These are phyloP conservation scores for Hippocampus barbouri DNA, from an alignment of 2,113 vertebrate species.

Conservation along the genomic window DNA sequence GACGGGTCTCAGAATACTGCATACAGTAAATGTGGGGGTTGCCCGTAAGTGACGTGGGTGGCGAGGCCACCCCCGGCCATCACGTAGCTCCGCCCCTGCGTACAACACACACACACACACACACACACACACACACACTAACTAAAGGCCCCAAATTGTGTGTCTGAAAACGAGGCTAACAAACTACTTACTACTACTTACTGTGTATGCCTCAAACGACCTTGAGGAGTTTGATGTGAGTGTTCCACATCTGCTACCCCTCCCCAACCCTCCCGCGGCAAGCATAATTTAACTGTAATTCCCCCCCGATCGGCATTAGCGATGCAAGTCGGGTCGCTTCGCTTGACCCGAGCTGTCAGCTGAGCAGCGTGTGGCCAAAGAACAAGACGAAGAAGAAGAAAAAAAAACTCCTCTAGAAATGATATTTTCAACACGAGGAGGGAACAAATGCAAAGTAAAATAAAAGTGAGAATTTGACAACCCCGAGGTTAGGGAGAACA, in stretches of 20 bases:
- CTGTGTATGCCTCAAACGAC: constrained; percentile 43
- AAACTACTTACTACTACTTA: constrained; percentile 7
- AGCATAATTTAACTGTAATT: constrained; percentile 54
- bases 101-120: not conserved
- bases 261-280: constrained; percentile 37
- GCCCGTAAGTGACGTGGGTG: too few species aligned
- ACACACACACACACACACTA: too few species aligned
- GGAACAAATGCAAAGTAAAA: constrained; percentile 8
- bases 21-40: too few species aligned
- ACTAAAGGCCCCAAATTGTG: too few species aligned
- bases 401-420: constrained; percentile 26
- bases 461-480: constrained; percentile 9
- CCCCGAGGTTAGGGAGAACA: constrained; percentile 12
- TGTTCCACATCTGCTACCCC: constrained; percentile 32
- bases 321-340: constrained; percentile 42
- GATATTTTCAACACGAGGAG: constrained; percentile 40
- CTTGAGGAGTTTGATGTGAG: constrained; percentile 54
- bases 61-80: too few species aligned
- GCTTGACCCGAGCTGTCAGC: constrained; percentile 61
- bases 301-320: constrained; percentile 53
- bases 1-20: too few species aligned
- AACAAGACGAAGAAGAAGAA: constrained; percentile 25
- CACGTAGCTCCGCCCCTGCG: not conserved
- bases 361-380: constrained; percentile 49
- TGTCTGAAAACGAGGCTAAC: constrained; percentile 23